Evolutionary conservation across 2,888 invertebrate genomes (phyloP).

Genomic region (Timema cristinae): DNA sequence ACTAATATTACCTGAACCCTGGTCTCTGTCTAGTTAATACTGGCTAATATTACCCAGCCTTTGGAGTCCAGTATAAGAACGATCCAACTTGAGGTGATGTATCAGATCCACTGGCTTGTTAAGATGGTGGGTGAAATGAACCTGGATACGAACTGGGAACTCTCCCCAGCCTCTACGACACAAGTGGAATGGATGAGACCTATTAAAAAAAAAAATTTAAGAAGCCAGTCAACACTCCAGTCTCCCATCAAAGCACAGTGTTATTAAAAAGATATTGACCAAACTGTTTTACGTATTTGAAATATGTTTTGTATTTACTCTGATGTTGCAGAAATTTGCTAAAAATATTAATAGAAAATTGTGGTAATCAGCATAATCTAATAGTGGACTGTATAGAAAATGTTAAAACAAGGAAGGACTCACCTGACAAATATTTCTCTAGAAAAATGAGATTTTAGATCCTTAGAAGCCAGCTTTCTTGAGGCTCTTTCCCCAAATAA

Average conservation of each 20-base stretch:
- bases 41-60: constrained; percentile 57
- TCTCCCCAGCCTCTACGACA: constrained; percentile 89
- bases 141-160: constrained; percentile 76
- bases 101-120: constrained; percentile 77
- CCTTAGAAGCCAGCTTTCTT: too few relatives aligned
- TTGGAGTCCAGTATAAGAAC: constrained; percentile 77
- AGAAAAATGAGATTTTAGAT: too few relatives aligned
- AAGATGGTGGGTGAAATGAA: constrained; percentile 67
- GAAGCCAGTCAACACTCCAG: constrained; percentile 3
- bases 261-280: too few relatives aligned
- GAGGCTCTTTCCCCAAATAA: too few relatives aligned
- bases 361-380: not conserved
- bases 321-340: constrained; percentile 6
- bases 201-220: constrained; percentile 42
- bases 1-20: too few relatives aligned
- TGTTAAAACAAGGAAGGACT: not conserved
- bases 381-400: too few relatives aligned
- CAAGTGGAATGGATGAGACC: constrained; percentile 76
- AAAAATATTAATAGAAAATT: constrained; percentile 1
- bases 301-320: constrained; percentile 18
- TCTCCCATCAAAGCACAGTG: not conserved
- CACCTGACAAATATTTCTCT: too few relatives aligned
- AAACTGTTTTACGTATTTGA: not conserved
- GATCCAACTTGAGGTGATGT: constrained; percentile 76
- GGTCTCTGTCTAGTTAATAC: too few relatives aligned